Base-by-base conservation (phyloP, 1,140 invertebrate genomes). In the Drosophila sproati region DNA sequence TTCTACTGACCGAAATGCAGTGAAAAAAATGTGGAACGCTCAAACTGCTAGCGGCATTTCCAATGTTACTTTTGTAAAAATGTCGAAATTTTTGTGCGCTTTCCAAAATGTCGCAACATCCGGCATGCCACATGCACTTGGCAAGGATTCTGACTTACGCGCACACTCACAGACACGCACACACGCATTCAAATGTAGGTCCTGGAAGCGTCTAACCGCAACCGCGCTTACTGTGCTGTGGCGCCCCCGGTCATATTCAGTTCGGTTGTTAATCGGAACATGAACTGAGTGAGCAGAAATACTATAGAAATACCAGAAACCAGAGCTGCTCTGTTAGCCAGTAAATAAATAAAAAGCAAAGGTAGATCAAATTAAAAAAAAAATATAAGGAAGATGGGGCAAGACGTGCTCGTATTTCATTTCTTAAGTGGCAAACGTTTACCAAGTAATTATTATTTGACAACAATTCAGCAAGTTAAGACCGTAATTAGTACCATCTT, bases 371-470 rank as follows among this genome's bases (percentile, higher is more conserved):
- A 75, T 52, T 66, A 57, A 41, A 52, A 37, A 61, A 70, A 55
- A 31, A 59, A 3, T 32, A 12, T 12, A 41, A 41, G 48, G 32
- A 71, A 72, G 57, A 57, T 70, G 20, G 1, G 20, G 70, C 45
- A 60, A 39, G 57, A 48, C 52, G 61, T 37, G 41, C 55, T 55
- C 55, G 72, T 78, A 78, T 75, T 78, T 70, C 66, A 75, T 78
- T 78, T 69, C 60, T 55, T 10, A 70, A 64, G 55, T 48, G 69
- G 68, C 32, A 79, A 82, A 87, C 76, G 71, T 69, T 87, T 79
- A 64, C 55, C 45, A 63, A 57, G 69, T 82, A 89, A 89, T 80
- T 89, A 89, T 89, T 88, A 88, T 85, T 88, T 81, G 80, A 89
- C 77, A 85, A 80, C 78, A 66, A 89, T 88, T 75, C 85, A 75